Evolutionary conservation across 2,113 vertebrate genomes (phyloP), one percentile per base, ranked within the genome.

Genomic region (Zingel zingel): DNA sequence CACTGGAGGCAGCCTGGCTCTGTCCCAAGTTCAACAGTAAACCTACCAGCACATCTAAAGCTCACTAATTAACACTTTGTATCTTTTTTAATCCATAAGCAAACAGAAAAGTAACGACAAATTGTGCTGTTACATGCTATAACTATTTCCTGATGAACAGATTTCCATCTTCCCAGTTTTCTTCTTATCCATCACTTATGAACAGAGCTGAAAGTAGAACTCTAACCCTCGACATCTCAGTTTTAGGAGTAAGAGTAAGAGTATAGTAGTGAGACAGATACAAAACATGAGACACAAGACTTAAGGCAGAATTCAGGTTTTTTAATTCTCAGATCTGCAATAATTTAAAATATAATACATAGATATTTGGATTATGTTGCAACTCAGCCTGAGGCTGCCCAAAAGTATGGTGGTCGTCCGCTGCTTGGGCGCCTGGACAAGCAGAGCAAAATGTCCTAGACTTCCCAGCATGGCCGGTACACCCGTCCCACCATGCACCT

Each of bases 401-500:
- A 48, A 66, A 71, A 65, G 15, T 11, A 63, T 68, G 21, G 30
- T n/a, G 39, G 51, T 62, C 21, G 21, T 79, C 64, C 25, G 27
- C 61, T 13, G 47, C 66, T 54, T 33, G 6, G 67, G 64, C 12
- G 5, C 27, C 25, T 54, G 13, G 30, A 43, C 1, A n/a, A 77
- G 18, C 27, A 47, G 36, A 63, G 54, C 14, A 36, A 73, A 88
- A 6, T 54, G 71, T 83, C 81, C 87, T 94, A 96, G 78, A 93
- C 94, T 23, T 95, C 94, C 95, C 95, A 96, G 89, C 95, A 96
- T 0, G 95, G 95, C 56, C 95, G 90, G 90, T 96, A 96, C 67
- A 96, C 95, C 48, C 95, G 87, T 81, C 95, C 95, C 91, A 96
- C 95, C 95, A 96, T 96, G 93, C 95, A 96, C 73, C 93, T 94